These are phyloP conservation scores for Drosophila algonquin DNA, from an alignment of 2,888 invertebrate genomes.

Conservation along the genomic window DNA sequence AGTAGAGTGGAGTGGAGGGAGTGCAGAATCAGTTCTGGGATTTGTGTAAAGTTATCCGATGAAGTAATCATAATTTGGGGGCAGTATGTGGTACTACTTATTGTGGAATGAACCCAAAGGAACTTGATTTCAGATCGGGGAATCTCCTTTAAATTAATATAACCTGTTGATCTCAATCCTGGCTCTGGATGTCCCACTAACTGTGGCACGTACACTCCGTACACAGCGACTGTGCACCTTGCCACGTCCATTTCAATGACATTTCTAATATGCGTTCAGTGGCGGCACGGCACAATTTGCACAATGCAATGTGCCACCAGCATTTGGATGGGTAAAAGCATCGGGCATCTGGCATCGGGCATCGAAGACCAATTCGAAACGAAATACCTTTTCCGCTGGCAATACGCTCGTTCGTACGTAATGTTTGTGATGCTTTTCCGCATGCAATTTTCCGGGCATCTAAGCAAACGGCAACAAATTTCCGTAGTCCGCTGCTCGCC, in stretches of 20 bases:
- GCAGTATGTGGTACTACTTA: background rate
- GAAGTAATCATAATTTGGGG: background rate
- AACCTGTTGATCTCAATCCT: background rate
- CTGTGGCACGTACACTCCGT: conserved; percentile 32
- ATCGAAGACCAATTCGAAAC: background rate
- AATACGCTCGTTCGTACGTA: conserved; percentile 18
- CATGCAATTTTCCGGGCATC: conserved; percentile 63
- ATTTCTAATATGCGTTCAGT: conserved; percentile 54
- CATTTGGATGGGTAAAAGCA: background rate
- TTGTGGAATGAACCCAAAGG: background rate
- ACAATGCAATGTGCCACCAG: conserved; percentile 13
- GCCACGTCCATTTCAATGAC: conserved; percentile 40
- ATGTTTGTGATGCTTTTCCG: conserved; percentile 51
- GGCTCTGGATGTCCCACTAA: background rate
- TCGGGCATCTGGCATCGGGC: no score
- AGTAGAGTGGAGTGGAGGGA: no score
- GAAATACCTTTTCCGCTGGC: conserved; percentile 33
- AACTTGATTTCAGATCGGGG: background rate
- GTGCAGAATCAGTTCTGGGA: background rate
- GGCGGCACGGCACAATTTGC: conserved; percentile 46
- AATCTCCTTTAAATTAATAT: background rate
- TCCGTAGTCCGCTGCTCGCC: conserved; percentile 30
- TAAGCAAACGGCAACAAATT: conserved; percentile 61
- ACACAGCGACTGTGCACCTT: background rate
- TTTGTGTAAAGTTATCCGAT: background rate